Conservation (phyloP, 2,113 vertebrate genomes). For the Myotis davidii region DNA sequence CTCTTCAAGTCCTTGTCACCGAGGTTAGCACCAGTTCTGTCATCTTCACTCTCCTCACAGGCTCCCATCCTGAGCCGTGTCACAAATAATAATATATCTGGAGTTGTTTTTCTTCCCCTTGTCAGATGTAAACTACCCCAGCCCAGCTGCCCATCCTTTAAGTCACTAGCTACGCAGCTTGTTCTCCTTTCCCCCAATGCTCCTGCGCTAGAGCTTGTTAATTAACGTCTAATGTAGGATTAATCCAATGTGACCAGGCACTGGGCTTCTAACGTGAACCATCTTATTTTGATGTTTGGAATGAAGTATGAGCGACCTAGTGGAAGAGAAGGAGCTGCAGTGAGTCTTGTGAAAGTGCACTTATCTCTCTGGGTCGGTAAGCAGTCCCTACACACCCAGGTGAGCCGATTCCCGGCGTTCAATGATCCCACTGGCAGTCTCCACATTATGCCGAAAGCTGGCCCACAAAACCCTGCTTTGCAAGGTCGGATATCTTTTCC, state of each 20-base stretch:
- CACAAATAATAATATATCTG: constrained; percentile 92
- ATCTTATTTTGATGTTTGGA: constrained; percentile 79
- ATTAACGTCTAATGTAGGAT: constrained; percentile 71
- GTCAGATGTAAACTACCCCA: constrained; percentile 84
- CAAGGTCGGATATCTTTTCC: constrained; percentile 28
- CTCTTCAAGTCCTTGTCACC: constrained; percentile 94
- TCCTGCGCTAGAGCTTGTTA: constrained; percentile 80
- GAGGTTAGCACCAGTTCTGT: constrained; percentile 92
- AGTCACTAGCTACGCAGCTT: constrained; percentile 81
- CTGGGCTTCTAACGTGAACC: constrained; percentile 15
- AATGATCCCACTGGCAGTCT: constrained; percentile 1
- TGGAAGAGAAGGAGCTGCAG: constrained; percentile 6
- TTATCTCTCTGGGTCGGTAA: neutral
- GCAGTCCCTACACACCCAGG: neutral
- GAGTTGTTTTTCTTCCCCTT: neutral
- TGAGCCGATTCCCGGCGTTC: neutral
- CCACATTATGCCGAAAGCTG: neutral
- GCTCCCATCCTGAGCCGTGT: constrained; percentile 90
- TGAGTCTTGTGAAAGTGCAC: neutral
- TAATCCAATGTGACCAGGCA: neutral
- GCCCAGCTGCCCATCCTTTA: constrained; percentile 77
- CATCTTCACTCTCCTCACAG: constrained; percentile 92
- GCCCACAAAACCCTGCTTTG: constrained; percentile 37
- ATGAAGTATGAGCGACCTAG: constrained; percentile 54
- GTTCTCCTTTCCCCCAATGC: constrained; percentile 80